Conservation (phyloP, 2,888 invertebrate genomes). For the Lacanobia wlatinum region DNA sequence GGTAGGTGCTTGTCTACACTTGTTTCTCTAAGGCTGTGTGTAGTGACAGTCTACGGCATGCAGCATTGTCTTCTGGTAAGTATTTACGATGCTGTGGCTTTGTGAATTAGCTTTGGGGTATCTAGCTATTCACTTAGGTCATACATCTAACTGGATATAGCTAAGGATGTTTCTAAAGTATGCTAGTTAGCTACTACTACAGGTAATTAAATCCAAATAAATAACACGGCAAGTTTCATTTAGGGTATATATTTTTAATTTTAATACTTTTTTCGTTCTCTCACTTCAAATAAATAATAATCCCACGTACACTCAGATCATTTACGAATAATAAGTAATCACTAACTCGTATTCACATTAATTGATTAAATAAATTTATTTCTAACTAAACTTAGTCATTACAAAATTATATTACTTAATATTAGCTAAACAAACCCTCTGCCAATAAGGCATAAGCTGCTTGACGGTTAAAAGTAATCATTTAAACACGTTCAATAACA, state of each 20-base stretch:
- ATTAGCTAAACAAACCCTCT: constrained; percentile 68
- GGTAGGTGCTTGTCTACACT: too few relatives aligned
- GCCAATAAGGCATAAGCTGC: constrained; percentile 74
- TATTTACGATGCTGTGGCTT: too few relatives aligned
- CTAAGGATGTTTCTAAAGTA: too few relatives aligned
- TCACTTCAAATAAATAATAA: constrained; percentile 76
- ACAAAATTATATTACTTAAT: constrained; percentile 64
- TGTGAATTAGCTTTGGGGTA: too few relatives aligned
- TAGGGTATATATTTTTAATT: constrained; percentile 59
- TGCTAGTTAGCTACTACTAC: too few relatives aligned
- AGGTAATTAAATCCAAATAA: constrained; percentile 18
- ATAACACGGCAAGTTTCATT: constrained; percentile 44
- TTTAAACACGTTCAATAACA: constrained; percentile 52
- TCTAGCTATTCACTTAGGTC: too few relatives aligned
- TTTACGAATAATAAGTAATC: constrained; percentile 71
- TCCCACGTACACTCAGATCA: constrained; percentile 78
- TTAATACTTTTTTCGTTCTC: constrained; percentile 67
- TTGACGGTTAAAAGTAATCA: constrained; percentile 70
- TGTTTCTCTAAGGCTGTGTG: too few relatives aligned
- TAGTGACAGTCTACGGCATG: too few relatives aligned
- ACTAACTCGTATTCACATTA: constrained; percentile 65
- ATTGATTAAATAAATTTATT: constrained; percentile 63
- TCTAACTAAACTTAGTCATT: constrained; percentile 62
- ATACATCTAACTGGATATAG: too few relatives aligned
- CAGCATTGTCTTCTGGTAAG: too few relatives aligned